These are phyloP conservation scores for Danaus melanippus DNA, from an alignment of 1,140 invertebrate species.

Conservation along the genomic window DNA sequence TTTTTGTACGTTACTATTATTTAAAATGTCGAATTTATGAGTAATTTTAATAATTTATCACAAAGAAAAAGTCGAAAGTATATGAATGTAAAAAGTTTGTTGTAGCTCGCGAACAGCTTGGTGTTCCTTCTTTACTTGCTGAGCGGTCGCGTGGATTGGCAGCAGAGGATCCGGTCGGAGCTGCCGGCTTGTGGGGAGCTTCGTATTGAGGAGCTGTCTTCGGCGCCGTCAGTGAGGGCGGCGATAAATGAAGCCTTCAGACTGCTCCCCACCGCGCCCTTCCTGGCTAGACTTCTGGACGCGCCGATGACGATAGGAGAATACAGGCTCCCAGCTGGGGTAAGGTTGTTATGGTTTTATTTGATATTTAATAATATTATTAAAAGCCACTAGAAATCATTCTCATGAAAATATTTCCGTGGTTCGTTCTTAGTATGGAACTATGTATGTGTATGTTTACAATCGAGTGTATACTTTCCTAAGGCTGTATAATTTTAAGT, in stretches of 20 bases:
- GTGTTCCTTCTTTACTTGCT: conserved; percentile 85
- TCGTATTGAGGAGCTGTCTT: conserved; percentile 74
- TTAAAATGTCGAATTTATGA: conserved; percentile 6
- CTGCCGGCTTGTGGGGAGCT: conserved; percentile 75
- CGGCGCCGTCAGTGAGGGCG: conserved; percentile 84
- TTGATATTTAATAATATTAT: no score
- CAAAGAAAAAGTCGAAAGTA: no score
- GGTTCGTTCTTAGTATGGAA: no score
- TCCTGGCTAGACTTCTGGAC: conserved; percentile 85
- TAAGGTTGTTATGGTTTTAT: conserved; percentile 58
- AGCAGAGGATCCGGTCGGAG: conserved; percentile 84
- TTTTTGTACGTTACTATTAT: not conserved
- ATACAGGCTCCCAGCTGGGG: conserved; percentile 84
- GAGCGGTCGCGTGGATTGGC: conserved; percentile 78
- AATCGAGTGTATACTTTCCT: no score
- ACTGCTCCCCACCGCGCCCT: conserved; percentile 87
- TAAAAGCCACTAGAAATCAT: no score
- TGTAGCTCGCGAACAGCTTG: conserved; percentile 85
- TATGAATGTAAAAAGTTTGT: conserved; percentile 16
- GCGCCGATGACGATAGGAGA: conserved; percentile 82
- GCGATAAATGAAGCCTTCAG: conserved; percentile 90
- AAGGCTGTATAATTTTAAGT: no score
- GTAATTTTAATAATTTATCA: not conserved
- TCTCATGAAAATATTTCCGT: no score
- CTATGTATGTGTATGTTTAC: no score